These are phyloP conservation scores for Sinonovacula constricta DNA, from an alignment of 1,140 invertebrate species.

Conservation along the genomic window DNA sequence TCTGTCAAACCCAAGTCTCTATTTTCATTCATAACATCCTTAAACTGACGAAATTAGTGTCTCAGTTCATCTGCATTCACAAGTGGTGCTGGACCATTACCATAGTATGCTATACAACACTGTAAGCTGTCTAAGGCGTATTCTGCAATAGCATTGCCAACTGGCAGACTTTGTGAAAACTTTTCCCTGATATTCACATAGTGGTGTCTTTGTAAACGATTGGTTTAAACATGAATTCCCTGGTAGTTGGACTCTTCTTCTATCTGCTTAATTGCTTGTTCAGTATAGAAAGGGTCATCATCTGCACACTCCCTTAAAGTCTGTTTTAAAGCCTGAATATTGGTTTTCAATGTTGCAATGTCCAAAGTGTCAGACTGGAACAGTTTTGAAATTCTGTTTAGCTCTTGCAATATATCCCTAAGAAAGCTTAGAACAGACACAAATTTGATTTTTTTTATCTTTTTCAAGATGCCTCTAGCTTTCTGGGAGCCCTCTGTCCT, in stretches of 20 bases:
- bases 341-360: neutral
- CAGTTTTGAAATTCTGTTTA: conserved; percentile 10
- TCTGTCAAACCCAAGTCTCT: conserved; percentile 4
- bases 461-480: conserved; percentile 12
- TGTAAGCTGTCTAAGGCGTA: conserved; percentile 16
- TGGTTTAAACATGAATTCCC: neutral
- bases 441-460: conserved; percentile 1
- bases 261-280: neutral
- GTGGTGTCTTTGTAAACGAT: neutral
- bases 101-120: neutral
- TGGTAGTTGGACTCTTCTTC: neutral
- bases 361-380: conserved; percentile 3
- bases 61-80: conserved; percentile 21
- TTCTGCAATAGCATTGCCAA: conserved; percentile 3
- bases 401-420: conserved; percentile 13
- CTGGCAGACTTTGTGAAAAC: neutral
- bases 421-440: conserved; percentile 11
- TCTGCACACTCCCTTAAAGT: neutral
- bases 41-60: conserved; percentile 18
- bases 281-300: conserved; percentile 4
- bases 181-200: conserved; percentile 1
- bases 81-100: no score
- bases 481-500: neutral
- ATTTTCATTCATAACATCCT: conserved; percentile 21
- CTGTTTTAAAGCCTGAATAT: conserved; percentile 10